These are phyloP conservation scores for Cryptocheilus praepositus DNA, from an alignment of 2,888 invertebrate species.

Conservation along the genomic window DNA sequence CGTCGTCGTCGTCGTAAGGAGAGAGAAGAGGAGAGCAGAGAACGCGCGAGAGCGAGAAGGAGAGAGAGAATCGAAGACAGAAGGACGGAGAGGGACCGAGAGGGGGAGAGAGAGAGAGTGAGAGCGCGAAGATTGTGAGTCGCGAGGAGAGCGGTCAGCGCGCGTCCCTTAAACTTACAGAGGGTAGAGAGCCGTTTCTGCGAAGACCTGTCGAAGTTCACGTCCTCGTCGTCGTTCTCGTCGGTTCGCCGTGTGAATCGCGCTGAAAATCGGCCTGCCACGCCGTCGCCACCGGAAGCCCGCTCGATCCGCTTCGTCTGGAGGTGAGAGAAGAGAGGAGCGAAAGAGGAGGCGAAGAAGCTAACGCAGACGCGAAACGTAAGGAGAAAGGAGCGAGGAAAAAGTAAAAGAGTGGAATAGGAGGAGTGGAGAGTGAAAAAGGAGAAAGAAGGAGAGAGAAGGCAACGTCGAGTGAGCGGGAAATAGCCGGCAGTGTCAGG, in stretches of 20 bases:
- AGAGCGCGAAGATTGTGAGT: constrained; percentile 42
- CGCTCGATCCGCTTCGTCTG: background rate
- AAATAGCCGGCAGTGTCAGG: constrained; percentile 39
- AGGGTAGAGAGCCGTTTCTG: constrained; percentile 53
- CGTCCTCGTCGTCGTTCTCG: constrained; percentile 26
- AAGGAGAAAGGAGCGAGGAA: constrained; percentile 10
- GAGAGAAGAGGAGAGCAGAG: constrained; percentile 36
- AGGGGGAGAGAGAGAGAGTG: constrained; percentile 28
- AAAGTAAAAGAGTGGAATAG: background rate
- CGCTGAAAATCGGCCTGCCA: constrained; percentile 47
- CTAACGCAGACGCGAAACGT: background rate
- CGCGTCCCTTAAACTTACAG: constrained; percentile 56
- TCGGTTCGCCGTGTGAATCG: constrained; percentile 31
- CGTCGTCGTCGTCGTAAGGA: constrained; percentile 41
- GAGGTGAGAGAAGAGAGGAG: constrained; percentile 5
- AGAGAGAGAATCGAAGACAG: constrained; percentile 34
- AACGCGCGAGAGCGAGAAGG: constrained; percentile 24
- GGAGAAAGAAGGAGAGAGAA: constrained; percentile 14
- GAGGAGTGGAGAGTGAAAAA: constrained; percentile 23
- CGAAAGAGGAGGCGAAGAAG: background rate
- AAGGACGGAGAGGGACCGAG: constrained; percentile 29
- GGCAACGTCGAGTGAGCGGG: constrained; percentile 34
- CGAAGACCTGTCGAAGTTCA: constrained; percentile 50
- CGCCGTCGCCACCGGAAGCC: constrained; percentile 31
- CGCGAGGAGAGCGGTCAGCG: constrained; percentile 46